Evolutionary conservation across 2,797 vertebrate species (phyloP), one percentile per base, ranked within the genome.

Genomic region (Stomatorhinus walkeri): DNA sequence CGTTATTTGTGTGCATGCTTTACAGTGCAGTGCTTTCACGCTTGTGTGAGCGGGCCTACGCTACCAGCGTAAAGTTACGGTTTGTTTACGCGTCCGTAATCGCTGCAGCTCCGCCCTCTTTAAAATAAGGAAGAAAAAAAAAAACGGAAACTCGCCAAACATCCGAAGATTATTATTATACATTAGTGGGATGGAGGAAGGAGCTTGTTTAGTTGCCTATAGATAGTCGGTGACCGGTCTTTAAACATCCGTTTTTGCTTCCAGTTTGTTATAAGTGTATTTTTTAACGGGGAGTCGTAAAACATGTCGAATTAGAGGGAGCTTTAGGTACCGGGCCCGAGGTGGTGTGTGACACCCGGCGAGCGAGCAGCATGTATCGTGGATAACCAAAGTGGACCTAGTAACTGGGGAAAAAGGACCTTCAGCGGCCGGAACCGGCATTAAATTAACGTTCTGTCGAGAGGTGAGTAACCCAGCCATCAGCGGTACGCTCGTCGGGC

Each of bases 331-430:
- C 68, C 87, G 32, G 49, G 51, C 49, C 76, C 14, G 19, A 56
- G 32, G 40, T 87, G 52, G 87, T 79, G 64, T 40, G 72, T 88
- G 52, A 88, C 88, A 88, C 28, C 72, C 88, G 76, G 36, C 76
- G 88, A 84, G 72, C 54, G 52, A 48, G 32, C 76, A 83, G 36
- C 40, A 88, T 88, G 76, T 84, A 59, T n/a, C 36, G 49, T 6
- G 72, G 24, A 83, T 88, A 46, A 88, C 51, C 19, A 6, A 22
- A 43, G 72, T 24, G 32, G 36, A 88, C 32, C 32, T 56, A 16
- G 4, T 36, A 10, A 79, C 48, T 12, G n/a, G 19, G 51, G 64
- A 12, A 72, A 72, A 79, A 7, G 28, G 36, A 79, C 16, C 72
- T 43, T 43, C 72, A n/a, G 72, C 36, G 72, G 36, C 40, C 16